Conservation (phyloP, 2,888 invertebrate genomes). For the Drosophila bunnanda region DNA sequence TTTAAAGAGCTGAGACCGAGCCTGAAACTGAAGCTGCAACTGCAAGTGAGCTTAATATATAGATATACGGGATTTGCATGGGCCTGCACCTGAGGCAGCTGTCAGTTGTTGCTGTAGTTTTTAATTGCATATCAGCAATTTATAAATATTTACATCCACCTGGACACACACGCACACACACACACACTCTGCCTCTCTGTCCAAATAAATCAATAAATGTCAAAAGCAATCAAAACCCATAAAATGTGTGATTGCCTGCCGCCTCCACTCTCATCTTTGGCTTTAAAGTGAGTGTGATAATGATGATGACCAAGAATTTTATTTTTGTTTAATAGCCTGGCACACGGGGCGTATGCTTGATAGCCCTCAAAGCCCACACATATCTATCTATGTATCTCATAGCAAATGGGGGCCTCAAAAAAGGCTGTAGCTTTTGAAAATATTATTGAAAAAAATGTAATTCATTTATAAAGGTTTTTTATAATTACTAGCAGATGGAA, state of each 20-base stretch:
- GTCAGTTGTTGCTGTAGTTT: conserved; percentile 59
- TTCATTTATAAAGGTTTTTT: too few species aligned
- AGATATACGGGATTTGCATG: conserved; percentile 14
- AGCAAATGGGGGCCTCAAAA: background rate
- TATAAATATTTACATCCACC: conserved; percentile 61
- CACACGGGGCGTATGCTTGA: conserved; percentile 9
- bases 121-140: conserved; percentile 67
- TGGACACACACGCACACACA: conserved; percentile 1
- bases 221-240: conserved; percentile 64
- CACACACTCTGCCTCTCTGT: conserved; percentile 5
- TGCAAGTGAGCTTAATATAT: conserved; percentile 16
- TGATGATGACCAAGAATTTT: conserved; percentile 30
- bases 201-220: conserved; percentile 68
- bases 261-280: background rate
- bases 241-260: conserved; percentile 42
- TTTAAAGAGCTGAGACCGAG: conserved; percentile 24
- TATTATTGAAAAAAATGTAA: too few species aligned
- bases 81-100: conserved; percentile 46
- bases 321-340: conserved; percentile 20
- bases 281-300: conserved; percentile 30
- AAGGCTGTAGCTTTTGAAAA: background rate
- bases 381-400: background rate
- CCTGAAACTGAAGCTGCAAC: background rate
- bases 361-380: background rate
- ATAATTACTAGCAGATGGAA: too few species aligned